Conservation (phyloP, 2,888 invertebrate genomes). For the Catotricha subobsoleta region DNA sequence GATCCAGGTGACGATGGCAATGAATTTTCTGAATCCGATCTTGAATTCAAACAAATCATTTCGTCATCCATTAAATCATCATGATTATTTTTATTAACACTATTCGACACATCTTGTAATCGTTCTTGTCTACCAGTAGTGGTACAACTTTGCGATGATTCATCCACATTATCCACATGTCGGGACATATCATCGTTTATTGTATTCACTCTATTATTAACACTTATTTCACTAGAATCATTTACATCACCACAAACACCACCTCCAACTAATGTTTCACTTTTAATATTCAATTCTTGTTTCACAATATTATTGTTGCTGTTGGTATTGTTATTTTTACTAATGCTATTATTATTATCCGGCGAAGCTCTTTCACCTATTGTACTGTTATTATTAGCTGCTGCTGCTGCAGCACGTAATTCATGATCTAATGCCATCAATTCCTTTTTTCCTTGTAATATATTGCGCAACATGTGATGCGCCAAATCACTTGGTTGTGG, state of each 20-base stretch:
- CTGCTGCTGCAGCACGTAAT: constrained; percentile 35
- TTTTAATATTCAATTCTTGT: constrained; percentile 8
- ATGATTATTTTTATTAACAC: constrained; percentile 11
- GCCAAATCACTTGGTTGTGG: constrained; percentile 36
- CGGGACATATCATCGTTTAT: constrained; percentile 5
- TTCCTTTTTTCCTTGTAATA: constrained; percentile 76
- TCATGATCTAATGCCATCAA: constrained; percentile 56
- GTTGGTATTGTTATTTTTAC: constrained; percentile 21
- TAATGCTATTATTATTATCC: constrained; percentile 26
- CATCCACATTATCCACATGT: constrained; percentile 15
- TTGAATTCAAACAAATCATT: constrained; percentile 24
- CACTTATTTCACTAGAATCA: constrained; percentile 9
- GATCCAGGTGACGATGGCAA: constrained; percentile 36
- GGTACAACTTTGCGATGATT: constrained; percentile 17
- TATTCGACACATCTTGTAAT: too few species aligned
- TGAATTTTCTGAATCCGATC: constrained; percentile 31
- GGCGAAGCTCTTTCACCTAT: constrained; percentile 20
- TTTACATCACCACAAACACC: constrained; percentile 10
- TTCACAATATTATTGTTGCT: constrained; percentile 8
- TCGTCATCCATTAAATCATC: constrained; percentile 17
- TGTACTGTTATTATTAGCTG: constrained; percentile 20
- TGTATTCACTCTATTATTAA: constrained; percentile 2
- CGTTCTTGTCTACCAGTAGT: neutral
- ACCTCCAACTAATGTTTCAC: constrained; percentile 7
- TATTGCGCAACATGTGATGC: constrained; percentile 77